Conservation (phyloP, 2,797 vertebrate genomes). For the Callimico goeldii region DNA sequence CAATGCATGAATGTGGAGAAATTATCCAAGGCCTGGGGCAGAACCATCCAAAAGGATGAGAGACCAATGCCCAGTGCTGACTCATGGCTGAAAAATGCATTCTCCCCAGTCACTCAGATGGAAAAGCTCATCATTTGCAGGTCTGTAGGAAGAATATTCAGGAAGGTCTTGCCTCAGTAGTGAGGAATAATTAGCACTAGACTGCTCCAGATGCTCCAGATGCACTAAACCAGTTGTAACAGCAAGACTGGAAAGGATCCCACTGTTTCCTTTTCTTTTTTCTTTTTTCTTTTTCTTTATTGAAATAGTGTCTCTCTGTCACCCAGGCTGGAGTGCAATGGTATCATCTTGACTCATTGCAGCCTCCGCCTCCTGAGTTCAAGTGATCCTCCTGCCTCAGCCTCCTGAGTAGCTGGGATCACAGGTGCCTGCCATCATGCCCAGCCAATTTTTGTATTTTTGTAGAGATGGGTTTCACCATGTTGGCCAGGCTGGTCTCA, state of each 20-base stretch:
- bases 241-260: neutral
- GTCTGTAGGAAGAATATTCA: neutral
- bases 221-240: fast-evolving
- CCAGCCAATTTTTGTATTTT: no score
- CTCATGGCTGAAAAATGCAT: neutral
- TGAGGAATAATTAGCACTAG: neutral
- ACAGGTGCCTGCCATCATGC: no score
- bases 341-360: no score
- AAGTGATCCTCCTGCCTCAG: no score
- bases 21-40: neutral
- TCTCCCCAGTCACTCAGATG: neutral
- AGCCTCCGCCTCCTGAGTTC: no score
- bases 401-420: no score
- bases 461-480: no score
- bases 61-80: neutral
- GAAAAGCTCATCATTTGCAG: neutral
- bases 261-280: neutral
- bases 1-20: fast-evolving
- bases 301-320: no score
- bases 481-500: no score
- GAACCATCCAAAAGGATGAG: fast-evolving
- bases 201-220: no score
- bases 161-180: neutral
- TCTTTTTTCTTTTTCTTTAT: no score
- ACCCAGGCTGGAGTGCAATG: no score